These are phyloP conservation scores for Enteromius trimaculatus DNA, from an alignment of 2,797 vertebrate species.

Conservation along the genomic window DNA sequence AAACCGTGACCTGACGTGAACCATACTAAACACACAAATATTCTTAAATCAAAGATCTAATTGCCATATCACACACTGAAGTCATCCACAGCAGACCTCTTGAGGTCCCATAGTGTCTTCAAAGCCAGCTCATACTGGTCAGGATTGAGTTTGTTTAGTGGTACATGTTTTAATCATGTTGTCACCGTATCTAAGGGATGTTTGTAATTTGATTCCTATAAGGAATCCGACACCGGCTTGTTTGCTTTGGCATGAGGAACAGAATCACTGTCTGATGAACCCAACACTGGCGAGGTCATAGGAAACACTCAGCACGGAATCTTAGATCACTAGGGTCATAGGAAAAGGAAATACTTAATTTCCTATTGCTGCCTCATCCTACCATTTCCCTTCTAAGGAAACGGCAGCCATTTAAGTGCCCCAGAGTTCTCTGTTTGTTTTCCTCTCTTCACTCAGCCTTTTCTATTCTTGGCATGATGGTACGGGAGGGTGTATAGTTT, in stretches of 20 bases:
- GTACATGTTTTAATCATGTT: slow-evolving; percentile 32
- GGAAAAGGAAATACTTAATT: slow-evolving; percentile 77
- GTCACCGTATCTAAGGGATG: slow-evolving; percentile 15
- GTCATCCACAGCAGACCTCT: background rate
- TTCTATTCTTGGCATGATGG: slow-evolving; percentile 32
- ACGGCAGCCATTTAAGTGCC: slow-evolving; percentile 57
- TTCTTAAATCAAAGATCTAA: background rate
- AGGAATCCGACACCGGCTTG: slow-evolving; percentile 51
- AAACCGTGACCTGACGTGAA: background rate
- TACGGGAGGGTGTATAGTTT: slow-evolving; percentile 41
- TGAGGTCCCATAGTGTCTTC: background rate
- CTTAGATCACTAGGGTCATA: slow-evolving; percentile 65
- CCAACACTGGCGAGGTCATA: slow-evolving; percentile 60
- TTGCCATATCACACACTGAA: background rate
- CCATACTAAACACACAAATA: background rate
- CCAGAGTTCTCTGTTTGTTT: slow-evolving; percentile 58
- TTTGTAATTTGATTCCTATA: slow-evolving; percentile 51
- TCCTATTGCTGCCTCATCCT: slow-evolving; percentile 75
- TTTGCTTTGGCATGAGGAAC: slow-evolving; percentile 65
- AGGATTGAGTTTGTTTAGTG: background rate
- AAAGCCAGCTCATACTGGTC: background rate
- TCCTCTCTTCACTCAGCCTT: slow-evolving; percentile 37
- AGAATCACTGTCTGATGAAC: slow-evolving; percentile 61
- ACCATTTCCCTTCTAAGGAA: slow-evolving; percentile 70
- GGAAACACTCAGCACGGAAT: slow-evolving; percentile 67